Evolutionary conservation across 2,797 vertebrate genomes (phyloP).

Genomic region (Syngnathus acus): DNA sequence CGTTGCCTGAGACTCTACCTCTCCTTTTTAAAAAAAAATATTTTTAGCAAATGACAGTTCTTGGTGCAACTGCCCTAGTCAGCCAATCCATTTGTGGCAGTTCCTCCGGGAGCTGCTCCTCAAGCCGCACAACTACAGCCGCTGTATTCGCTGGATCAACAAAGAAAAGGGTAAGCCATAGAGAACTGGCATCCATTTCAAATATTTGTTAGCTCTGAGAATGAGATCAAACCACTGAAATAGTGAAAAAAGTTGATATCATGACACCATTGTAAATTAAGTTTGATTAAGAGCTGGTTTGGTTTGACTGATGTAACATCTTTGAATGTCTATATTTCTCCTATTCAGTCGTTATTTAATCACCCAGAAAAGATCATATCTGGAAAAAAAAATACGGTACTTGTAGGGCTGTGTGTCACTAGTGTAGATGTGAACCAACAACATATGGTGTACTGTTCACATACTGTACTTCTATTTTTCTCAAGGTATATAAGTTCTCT

Average conservation of each 20-base stretch:
- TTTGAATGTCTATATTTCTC: too few relatives aligned
- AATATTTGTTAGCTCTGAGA: neutral
- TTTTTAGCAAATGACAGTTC: slow-evolving; percentile 60
- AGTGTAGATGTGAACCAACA: too few relatives aligned
- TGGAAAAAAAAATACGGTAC: too few relatives aligned
- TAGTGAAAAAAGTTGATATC: neutral
- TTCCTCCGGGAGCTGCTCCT: slow-evolving; percentile 89
- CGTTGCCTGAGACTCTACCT: neutral
- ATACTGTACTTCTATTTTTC: too few relatives aligned
- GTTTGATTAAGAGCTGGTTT: neutral
- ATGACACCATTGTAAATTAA: neutral
- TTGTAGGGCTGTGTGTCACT: too few relatives aligned
- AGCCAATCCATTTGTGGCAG: slow-evolving; percentile 95
- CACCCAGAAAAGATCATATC: too few relatives aligned
- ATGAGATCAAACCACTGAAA: neutral
- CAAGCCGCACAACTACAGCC: slow-evolving; percentile 86
- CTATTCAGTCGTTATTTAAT: too few relatives aligned
- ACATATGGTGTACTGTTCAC: too few relatives aligned
- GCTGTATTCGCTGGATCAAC: slow-evolving; percentile 94
- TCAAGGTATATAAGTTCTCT: neutral
- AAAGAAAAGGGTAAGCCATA: slow-evolving; percentile 84
- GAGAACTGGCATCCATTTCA: neutral
- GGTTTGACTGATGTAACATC: too few relatives aligned
- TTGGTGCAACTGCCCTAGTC: slow-evolving; percentile 80
- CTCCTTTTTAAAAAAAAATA: too few relatives aligned